A percentile compares a stretch with the other conserved stretches of the same genome.
Evolutionary conservation across 2,888 invertebrate genomes (phyloP).

Genomic region (Cheilosia pagana): DNA sequence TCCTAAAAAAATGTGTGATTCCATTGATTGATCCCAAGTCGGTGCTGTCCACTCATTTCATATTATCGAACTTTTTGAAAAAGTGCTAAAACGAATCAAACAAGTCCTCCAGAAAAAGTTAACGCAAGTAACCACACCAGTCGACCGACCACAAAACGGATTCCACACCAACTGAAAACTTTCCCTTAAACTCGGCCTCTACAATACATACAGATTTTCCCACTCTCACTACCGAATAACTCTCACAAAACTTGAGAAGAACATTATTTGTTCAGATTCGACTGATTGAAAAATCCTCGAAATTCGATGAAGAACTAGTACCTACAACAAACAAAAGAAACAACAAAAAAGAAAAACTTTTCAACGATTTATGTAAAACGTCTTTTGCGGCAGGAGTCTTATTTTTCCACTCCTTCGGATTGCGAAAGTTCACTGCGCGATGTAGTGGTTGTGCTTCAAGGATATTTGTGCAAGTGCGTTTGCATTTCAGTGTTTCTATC

Average conservation of each 20-base stretch:
- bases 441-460: slow-evolving; percentile 59
- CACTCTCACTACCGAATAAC: background rate
- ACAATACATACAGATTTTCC: background rate
- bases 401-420: background rate
- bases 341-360: slow-evolving; percentile 4
- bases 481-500: slow-evolving; percentile 21
- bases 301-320: slow-evolving; percentile 52
- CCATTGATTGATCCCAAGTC: too few species aligned
- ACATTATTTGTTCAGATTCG: slow-evolving; percentile 72
- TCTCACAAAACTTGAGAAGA: slow-evolving; percentile 49
- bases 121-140: slow-evolving; percentile 45
- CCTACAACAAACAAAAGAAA: background rate
- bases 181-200: slow-evolving; percentile 14
- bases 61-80: too few species aligned
- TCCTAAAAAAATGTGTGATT: too few species aligned
- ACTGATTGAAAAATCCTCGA: slow-evolving; percentile 73
- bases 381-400: slow-evolving; percentile 34
- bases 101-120: slow-evolving; percentile 34
- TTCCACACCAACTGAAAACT: slow-evolving; percentile 28
- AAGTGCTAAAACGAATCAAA: too few species aligned
- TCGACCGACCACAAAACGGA: slow-evolving; percentile 13
- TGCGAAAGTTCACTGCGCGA: slow-evolving; percentile 62
- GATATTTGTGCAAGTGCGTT: slow-evolving; percentile 54
- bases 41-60: too few species aligned
- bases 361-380: slow-evolving; percentile 49